phyloP scores from a whole-genome alignment of 2,888 invertebrate genomes.

The Cryptus viduatorius region DNA sequence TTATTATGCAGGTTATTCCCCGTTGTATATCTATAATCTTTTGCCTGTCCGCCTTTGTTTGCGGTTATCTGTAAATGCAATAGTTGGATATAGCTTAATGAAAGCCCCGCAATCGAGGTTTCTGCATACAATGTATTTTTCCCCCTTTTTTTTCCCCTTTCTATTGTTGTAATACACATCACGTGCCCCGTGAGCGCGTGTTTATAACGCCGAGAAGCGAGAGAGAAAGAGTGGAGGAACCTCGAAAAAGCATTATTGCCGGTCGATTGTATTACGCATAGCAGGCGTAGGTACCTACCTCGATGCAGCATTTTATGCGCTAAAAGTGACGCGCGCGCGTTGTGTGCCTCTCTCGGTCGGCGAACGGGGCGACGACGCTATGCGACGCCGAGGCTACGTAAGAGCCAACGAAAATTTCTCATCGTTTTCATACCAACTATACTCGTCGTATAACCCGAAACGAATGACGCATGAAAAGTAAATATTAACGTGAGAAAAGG shows the following conservation, averaged over 20 bases:
- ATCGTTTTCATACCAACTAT: constrained; percentile 30
- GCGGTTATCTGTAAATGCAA: constrained; percentile 12
- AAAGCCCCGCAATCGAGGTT: constrained; percentile 29
- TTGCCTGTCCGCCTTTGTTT: constrained; percentile 3
- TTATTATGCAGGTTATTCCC: constrained; percentile 44
- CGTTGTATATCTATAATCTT: constrained; percentile 39
- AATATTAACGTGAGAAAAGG: constrained; percentile 35
- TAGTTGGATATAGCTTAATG: constrained; percentile 15
- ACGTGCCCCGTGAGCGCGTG: constrained; percentile 62
- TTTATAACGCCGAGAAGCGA: constrained; percentile 68
- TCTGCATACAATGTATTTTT: constrained; percentile 7
- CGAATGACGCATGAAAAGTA: constrained; percentile 58
- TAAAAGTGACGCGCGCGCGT: constrained; percentile 75
- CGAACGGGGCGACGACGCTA: constrained; percentile 66
- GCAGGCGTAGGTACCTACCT: constrained; percentile 70
- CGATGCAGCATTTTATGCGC: constrained; percentile 77
- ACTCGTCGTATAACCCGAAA: not conserved
- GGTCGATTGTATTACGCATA: constrained; percentile 80
- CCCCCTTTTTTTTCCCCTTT: constrained; percentile 17
- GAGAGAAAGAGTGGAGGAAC: constrained; percentile 59
- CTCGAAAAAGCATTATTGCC: constrained; percentile 70
- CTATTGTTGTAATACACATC: constrained; percentile 21
- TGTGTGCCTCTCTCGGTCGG: constrained; percentile 58
- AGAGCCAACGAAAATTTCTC: constrained; percentile 65
- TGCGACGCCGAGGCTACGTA: constrained; percentile 66